phyloP scores from a whole-genome alignment of 2,888 invertebrate species.

The Oligia latruncula region DNA sequence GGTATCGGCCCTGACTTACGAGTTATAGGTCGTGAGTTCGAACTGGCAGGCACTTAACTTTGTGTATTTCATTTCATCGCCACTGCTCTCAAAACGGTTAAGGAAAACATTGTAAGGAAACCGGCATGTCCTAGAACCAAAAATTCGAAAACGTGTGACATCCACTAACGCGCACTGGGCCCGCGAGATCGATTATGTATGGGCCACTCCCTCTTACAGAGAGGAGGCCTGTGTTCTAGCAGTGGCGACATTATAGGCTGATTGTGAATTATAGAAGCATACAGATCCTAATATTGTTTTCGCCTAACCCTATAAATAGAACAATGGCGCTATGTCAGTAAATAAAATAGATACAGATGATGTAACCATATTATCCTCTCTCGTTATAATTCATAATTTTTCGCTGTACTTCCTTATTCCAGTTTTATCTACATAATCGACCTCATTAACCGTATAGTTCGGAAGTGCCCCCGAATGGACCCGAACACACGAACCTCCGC shows the following conservation, averaged over 20 bases:
- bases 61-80: not conserved
- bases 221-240: not conserved
- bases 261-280: not conserved
- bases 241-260: not conserved
- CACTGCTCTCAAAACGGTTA: not conserved
- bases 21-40: not conserved
- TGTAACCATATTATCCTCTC: constrained; percentile 1
- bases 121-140: not conserved
- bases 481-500: too few relatives aligned
- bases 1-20: not conserved
- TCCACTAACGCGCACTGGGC: not conserved
- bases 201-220: not conserved
- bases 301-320: not conserved
- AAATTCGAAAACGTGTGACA: not conserved
- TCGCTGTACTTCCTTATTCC: constrained; percentile 23
- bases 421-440: constrained; percentile 8
- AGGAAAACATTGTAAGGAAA: not conserved
- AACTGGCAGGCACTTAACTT: not conserved
- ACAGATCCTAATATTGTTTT: not conserved
- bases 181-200: not conserved
- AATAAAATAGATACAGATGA: constrained; percentile 13
- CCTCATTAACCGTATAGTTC: too few relatives aligned
- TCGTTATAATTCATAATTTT: constrained; percentile 23
- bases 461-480: too few relatives aligned
- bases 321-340: not conserved